Evolutionary conservation across 2,113 vertebrate species (phyloP).

Genomic region (Sardina pilchardus): DNA sequence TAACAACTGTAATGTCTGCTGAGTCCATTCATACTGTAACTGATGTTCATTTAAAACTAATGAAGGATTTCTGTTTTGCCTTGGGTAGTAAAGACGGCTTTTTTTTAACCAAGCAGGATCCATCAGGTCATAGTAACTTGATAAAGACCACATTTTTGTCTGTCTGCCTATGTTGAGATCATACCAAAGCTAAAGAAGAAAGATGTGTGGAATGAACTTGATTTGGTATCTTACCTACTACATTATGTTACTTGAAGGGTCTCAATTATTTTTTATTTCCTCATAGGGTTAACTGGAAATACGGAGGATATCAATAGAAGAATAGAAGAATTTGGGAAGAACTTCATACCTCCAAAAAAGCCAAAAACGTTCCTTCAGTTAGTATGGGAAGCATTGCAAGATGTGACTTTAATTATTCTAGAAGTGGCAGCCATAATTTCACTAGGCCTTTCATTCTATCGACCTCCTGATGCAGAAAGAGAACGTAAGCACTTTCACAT

Average conservation of each 20-base stretch:
- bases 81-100: too few relatives aligned
- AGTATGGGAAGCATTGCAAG: conserved; percentile 99
- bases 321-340: conserved; percentile 90
- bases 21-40: too few relatives aligned
- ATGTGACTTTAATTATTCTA: conserved; percentile 97
- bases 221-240: too few relatives aligned
- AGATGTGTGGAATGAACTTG: too few relatives aligned
- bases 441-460: conserved; percentile 96
- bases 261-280: conserved; percentile 10
- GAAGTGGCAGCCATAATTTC: conserved; percentile 97
- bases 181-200: too few relatives aligned
- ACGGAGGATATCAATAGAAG: conserved; percentile 87
- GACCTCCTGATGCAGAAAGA: conserved; percentile 83
- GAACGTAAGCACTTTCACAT: conserved; percentile 71
- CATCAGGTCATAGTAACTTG: too few relatives aligned
- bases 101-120: too few relatives aligned
- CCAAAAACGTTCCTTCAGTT: conserved; percentile 98
- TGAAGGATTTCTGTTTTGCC: too few relatives aligned
- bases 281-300: conserved; percentile 86
- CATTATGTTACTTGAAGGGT: not conserved
- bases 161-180: too few relatives aligned
- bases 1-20: too few relatives aligned
- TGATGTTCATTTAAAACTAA: too few relatives aligned
- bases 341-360: conserved; percentile 98
- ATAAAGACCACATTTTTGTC: too few relatives aligned